Evolutionary conservation across 1,140 invertebrate species (phyloP), one percentile per base, ranked within the genome.

Genomic region (Papilio polyxenes): DNA sequence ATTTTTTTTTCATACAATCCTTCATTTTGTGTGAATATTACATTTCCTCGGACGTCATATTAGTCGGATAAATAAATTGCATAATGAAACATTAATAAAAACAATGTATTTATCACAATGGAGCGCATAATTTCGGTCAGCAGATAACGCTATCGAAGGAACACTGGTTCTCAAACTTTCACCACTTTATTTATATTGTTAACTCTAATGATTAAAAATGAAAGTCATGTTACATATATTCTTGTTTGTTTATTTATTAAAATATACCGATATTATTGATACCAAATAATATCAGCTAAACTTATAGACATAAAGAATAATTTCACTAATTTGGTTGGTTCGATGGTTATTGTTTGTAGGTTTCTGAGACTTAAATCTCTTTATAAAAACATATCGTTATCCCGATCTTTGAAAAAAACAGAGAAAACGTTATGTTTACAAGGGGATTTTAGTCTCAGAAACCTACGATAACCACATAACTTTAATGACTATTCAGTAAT

Each of bases 61-160:
- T 72, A 72, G 23, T 72, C 6, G 31, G 65, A 37, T 37, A 72
- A 49, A 44, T 40, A 20, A 75, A 75, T 75, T 75, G 74, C 74
- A 75, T 75, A 48, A 75, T 75, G 8, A 20, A n/a, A n/a, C n/a
- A n/a, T n/a, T n/a, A n/a, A n/a, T n/a, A n/a, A 75, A 65, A 75
- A 75, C 37, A 49, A 48, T 48, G 37, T 49, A 40, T n/a, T 44
- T 75, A 75, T 75, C n/a, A 49, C 74, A 75, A 75, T 11, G 40
- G 44, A 75, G n/a, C 20, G 75, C 75, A 77, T 53, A 77, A 77
- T 77, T 77, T 77, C 75, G 75, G 75, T 77, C 75, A 77, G 20
- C 6, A 15, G 75, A 77, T 77, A 77, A 56, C 44, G 5, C 75
- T 77, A 77, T 77, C 75, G 49, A 51, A 53, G 1, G 11, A 49